A percentile compares a stretch with the other conserved stretches of the same genome.
These are phyloP conservation scores for Chymomyza costata DNA, from an alignment of 1,140 invertebrate genomes.

Conservation along the genomic window DNA sequence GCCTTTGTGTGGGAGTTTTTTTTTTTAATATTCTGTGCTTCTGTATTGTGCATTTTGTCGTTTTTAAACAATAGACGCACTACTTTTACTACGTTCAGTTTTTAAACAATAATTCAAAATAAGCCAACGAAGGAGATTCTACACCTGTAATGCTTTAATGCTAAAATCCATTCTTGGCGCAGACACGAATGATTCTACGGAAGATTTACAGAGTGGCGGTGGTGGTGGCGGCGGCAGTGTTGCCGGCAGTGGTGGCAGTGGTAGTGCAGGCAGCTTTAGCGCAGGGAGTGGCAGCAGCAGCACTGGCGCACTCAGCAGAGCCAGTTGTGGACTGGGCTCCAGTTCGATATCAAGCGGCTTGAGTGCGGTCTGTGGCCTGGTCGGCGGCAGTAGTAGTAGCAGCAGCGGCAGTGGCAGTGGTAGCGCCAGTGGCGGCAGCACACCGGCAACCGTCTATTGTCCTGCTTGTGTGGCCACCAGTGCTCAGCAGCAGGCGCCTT, in stretches of 20 bases:
- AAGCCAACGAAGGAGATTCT: conserved; percentile 50
- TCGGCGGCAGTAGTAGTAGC: conserved; percentile 16
- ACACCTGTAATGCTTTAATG: conserved; percentile 71
- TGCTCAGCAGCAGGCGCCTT: conserved; percentile 22
- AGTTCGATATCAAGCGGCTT: conserved; percentile 55
- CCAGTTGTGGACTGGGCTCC: conserved; percentile 41
- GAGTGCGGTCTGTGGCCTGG: conserved; percentile 44
- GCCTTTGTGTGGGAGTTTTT: no score
- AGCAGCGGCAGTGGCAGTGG: conserved; percentile 14
- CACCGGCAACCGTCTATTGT: conserved; percentile 51
- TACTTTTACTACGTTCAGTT: no score
- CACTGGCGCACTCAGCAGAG: conserved; percentile 19
- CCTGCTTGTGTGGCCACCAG: conserved; percentile 49
- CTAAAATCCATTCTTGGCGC: conserved; percentile 66
- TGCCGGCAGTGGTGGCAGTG: conserved; percentile 6
- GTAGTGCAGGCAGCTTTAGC: conserved; percentile 14
- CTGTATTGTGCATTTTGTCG: no score
- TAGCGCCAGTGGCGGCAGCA: conserved; percentile 34
- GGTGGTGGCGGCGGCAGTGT: conserved; percentile 24
- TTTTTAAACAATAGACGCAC: no score
- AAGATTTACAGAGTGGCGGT: conserved; percentile 35
- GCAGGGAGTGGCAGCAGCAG: conserved; percentile 10
- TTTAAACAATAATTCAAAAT: no score
- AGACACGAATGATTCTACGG: conserved; percentile 51
- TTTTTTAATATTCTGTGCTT: no score